Evolutionary conservation across 2,888 invertebrate species (phyloP).

Genomic region (Andrena dorsata): DNA sequence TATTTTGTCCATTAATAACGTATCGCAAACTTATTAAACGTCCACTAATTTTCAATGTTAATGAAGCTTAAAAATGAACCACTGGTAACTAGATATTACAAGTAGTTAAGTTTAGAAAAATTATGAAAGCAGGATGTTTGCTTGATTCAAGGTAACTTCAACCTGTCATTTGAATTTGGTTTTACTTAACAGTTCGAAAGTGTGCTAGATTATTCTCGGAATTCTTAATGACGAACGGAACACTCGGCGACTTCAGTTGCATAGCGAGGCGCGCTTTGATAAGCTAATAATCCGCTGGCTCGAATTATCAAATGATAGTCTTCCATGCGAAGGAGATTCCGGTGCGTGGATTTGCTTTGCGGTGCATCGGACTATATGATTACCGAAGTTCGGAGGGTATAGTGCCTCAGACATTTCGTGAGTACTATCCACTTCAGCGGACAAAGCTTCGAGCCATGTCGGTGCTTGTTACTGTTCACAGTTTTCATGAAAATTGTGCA

Average conservation of each 20-base stretch:
- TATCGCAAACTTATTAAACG: too few species aligned
- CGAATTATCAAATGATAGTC: constrained; percentile 75
- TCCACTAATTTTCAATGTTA: neutral
- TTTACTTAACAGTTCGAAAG: neutral
- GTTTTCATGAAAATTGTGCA: constrained; percentile 58
- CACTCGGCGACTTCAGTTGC: neutral
- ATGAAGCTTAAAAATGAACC: neutral
- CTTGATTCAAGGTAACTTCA: too few species aligned
- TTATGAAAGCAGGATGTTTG: neutral
- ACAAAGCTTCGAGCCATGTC: constrained; percentile 68
- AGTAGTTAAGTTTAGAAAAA: too few species aligned
- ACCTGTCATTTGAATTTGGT: neutral
- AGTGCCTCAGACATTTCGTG: constrained; percentile 81
- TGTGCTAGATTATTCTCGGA: too few species aligned
- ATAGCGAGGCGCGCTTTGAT: constrained; percentile 30
- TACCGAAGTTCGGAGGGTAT: constrained; percentile 82
- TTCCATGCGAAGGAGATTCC: constrained; percentile 73
- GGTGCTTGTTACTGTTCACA: constrained; percentile 43
- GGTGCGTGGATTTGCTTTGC: constrained; percentile 80
- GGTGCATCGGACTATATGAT: constrained; percentile 83
- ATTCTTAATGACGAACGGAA: neutral
- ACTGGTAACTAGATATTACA: too few species aligned
- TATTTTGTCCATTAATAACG: too few species aligned
- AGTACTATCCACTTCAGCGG: constrained; percentile 73
- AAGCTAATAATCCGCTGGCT: constrained; percentile 60